Evolutionary conservation across 2,113 vertebrate genomes (phyloP).

Genomic region (human (Homo sapiens)): DNA sequence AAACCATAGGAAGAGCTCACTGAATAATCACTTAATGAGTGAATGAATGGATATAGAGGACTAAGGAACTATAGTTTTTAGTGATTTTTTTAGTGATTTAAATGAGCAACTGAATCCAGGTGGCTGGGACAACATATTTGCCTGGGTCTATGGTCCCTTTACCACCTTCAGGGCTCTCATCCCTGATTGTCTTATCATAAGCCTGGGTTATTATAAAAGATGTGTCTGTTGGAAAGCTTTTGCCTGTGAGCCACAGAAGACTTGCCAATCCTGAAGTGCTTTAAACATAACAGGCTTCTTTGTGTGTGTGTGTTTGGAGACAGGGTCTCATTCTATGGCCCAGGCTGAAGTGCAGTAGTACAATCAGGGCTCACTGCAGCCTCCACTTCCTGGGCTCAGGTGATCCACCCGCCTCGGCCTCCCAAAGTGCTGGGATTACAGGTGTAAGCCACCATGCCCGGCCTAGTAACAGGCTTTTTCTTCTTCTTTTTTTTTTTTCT

Average conservation of each 20-base stretch:
- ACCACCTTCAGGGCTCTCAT: neutral
- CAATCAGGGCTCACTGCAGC: no score
- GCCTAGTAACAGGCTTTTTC: no score
- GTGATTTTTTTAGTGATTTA: neutral
- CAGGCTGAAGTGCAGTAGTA: no score
- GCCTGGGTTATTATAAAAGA: neutral
- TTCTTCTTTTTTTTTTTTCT: rapidly evolving
- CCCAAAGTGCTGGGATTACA: no score
- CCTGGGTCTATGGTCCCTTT: neutral
- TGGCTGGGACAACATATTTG: neutral
- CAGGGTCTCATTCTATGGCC: neutral
- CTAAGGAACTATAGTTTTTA: neutral
- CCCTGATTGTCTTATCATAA: neutral
- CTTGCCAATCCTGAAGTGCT: neutral
- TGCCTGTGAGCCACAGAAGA: neutral
- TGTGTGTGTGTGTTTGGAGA: neutral
- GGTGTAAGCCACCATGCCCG: no score
- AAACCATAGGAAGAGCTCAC: neutral
- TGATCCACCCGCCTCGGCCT: no score
- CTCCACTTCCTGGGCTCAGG: neutral
- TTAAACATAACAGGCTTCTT: neutral
- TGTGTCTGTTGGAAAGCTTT: neutral
- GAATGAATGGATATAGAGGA: neutral
- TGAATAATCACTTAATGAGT: neutral
- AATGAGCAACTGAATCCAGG: neutral